Evolutionary conservation across 2,113 vertebrate genomes (phyloP).

Genomic region (Otis tarda): DNA sequence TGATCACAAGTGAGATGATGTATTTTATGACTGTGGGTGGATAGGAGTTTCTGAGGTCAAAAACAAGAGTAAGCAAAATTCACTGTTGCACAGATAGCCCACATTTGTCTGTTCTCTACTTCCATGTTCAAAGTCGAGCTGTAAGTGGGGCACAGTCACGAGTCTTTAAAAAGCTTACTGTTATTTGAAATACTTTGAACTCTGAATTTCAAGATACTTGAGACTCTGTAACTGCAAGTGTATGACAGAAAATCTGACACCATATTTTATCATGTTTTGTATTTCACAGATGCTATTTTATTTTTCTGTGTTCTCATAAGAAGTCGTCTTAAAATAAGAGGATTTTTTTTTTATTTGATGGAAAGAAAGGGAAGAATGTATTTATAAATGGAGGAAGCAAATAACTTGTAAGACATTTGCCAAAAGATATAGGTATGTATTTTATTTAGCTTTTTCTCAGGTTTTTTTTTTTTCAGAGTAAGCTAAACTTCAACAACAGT

Average conservation of each 20-base stretch:
- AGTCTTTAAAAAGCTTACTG: neutral
- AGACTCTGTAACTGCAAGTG: neutral
- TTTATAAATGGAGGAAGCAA: neutral
- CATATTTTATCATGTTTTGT: neutral
- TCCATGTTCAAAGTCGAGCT: neutral
- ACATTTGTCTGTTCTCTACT: neutral
- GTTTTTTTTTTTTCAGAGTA: neutral
- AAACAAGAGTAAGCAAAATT: neutral
- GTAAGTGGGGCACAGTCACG: neutral
- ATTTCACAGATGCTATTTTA: neutral
- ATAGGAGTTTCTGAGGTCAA: neutral
- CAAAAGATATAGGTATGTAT: neutral
- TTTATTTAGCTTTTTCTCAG: neutral
- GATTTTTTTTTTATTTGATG: neutral
- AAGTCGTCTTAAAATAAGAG: neutral
- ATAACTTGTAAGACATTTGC: neutral
- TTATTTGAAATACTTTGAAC: slow-evolving; percentile 16
- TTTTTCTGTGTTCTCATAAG: neutral
- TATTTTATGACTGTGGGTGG: neutral
- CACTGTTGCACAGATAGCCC: neutral
- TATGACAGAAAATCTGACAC: neutral
- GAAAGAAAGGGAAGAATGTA: neutral
- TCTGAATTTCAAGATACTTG: neutral
- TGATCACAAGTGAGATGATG: neutral
- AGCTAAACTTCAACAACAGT: neutral